These are phyloP conservation scores for Caranx melampygus DNA, from an alignment of 2,113 vertebrate species.

Conservation along the genomic window DNA sequence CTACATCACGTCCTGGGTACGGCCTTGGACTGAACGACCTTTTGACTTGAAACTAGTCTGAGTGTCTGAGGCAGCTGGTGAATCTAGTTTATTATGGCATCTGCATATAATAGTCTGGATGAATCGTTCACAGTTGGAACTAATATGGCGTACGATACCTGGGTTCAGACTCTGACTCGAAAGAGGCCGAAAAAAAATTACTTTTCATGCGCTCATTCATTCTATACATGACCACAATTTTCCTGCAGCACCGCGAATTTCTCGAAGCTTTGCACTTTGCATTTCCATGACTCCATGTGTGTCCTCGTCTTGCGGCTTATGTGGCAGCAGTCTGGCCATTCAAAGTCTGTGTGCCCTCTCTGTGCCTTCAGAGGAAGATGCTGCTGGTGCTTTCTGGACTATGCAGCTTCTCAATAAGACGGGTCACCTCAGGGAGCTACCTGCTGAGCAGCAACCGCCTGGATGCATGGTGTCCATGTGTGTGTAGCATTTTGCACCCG, in stretches of 20 bases:
- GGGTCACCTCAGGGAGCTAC: conserved; percentile 40
- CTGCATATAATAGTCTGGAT: neutral
- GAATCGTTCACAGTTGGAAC: neutral
- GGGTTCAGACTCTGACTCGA: neutral
- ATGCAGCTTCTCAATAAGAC: conserved; percentile 19
- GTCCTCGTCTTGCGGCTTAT: conserved; percentile 34
- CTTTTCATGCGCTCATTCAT: neutral
- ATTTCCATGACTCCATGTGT: conserved; percentile 14
- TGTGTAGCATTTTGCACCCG: conserved; percentile 11
- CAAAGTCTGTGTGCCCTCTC: conserved; percentile 5
- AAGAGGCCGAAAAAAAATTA: neutral
- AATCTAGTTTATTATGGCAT: neutral
- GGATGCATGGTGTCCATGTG: neutral
- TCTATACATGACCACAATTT: neutral
- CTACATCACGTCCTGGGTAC: too few species aligned
- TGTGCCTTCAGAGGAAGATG: conserved; percentile 8
- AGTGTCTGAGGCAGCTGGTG: too few species aligned
- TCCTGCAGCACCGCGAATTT: conserved; percentile 29
- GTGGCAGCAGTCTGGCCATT: conserved; percentile 4
- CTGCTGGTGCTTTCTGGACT: conserved; percentile 12
- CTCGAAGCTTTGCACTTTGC: conserved; percentile 37
- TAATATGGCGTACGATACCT: neutral
- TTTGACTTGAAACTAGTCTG: too few species aligned
- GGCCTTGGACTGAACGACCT: too few species aligned
- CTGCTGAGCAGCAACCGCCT: conserved; percentile 28